Conservation (phyloP, 1,140 invertebrate species). For the Melanaphis sacchari region DNA sequence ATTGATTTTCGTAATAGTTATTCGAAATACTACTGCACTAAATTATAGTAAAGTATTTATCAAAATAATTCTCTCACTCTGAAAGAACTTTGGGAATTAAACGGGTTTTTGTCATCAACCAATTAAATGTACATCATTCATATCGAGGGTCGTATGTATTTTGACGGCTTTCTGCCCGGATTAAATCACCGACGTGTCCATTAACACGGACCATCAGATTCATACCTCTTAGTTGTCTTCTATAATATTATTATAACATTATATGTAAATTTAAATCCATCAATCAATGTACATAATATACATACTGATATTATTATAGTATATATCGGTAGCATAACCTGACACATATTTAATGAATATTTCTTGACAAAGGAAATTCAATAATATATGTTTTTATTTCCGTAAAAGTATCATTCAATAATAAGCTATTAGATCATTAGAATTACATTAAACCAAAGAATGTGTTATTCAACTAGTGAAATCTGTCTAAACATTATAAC, state of each 20-base stretch:
- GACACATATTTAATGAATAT: neutral
- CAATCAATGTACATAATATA: slow-evolving; percentile 6
- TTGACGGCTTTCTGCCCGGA: slow-evolving; percentile 13
- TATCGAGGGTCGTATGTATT: neutral
- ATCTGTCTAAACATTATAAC: neutral
- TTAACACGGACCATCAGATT: neutral
- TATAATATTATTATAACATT: neutral
- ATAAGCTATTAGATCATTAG: neutral
- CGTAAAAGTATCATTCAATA: neutral
- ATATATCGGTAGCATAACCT: neutral
- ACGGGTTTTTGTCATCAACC: slow-evolving; percentile 22
- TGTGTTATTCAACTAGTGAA: neutral
- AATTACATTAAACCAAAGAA: neutral
- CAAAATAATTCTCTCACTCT: neutral
- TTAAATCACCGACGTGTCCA: slow-evolving; percentile 11
- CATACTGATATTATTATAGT: neutral
- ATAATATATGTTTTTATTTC: neutral
- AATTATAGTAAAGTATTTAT: neutral
- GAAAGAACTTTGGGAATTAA: neutral
- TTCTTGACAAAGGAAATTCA: neutral
- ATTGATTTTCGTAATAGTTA: neutral
- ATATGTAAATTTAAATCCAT: slow-evolving; percentile 31
- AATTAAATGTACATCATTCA: slow-evolving; percentile 43
- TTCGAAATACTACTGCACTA: neutral
- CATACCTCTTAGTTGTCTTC: slow-evolving; percentile 4